Conservation (phyloP, 1,140 invertebrate species). For the Diuraphis noxia region DNA sequence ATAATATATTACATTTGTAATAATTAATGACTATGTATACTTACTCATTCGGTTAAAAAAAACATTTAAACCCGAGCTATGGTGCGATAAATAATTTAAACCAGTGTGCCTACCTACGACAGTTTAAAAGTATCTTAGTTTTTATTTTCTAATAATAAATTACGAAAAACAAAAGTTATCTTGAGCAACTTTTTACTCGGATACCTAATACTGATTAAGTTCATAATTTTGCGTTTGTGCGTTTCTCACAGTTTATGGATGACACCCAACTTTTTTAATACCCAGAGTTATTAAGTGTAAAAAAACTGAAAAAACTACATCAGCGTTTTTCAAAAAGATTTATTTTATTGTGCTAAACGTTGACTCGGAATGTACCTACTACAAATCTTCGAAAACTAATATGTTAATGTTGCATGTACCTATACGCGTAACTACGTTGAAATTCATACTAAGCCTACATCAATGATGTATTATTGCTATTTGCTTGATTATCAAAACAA, state of each 20-base stretch:
- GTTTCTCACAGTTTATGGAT: neutral
- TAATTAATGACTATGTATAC: neutral
- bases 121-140: neutral
- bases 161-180: neutral
- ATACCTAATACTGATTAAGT: slow-evolving; percentile 24
- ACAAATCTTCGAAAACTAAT: neutral
- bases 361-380: neutral
- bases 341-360: neutral
- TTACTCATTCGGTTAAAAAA: neutral
- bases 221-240: neutral
- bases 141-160: neutral
- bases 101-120: neutral
- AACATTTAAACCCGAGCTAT: neutral
- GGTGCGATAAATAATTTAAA: neutral
- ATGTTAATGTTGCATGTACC: neutral
- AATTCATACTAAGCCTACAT: neutral
- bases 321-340: neutral
- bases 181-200: slow-evolving; percentile 1
- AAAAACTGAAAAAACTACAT: neutral
- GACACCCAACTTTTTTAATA: slow-evolving; percentile 8
- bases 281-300: neutral
- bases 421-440: neutral
- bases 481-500: neutral
- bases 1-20: neutral
- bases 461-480: neutral